phyloP scores from a whole-genome alignment of 2,888 invertebrate genomes.

The Smittia aterrima region DNA sequence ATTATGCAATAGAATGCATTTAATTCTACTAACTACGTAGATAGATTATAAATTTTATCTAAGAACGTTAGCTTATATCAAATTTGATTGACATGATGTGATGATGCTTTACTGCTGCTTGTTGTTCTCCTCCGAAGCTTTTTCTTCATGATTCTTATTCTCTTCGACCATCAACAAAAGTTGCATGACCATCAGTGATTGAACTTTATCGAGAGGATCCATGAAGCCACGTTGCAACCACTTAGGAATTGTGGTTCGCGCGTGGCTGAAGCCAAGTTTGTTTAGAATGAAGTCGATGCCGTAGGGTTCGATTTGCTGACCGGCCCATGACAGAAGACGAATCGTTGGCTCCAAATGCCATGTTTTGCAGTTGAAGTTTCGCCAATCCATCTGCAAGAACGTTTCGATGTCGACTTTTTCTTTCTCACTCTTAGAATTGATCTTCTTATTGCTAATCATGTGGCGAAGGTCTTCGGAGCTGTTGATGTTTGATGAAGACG shows the following conservation, averaged over 20 bases:
- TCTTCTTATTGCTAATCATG: slow-evolving; percentile 30
- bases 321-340: slow-evolving; percentile 80
- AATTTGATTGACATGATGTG: neutral
- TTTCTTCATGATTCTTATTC: slow-evolving; percentile 47
- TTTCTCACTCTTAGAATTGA: neutral
- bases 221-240: slow-evolving; percentile 98
- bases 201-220: slow-evolving; percentile 93
- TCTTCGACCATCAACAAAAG: slow-evolving; percentile 64
- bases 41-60: neutral
- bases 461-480: slow-evolving; percentile 33
- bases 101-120: neutral
- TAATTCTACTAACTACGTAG: neutral
- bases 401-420: slow-evolving; percentile 51
- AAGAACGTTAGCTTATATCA: neutral
- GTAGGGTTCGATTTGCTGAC: slow-evolving; percentile 96
- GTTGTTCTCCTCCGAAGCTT: neutral
- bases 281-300: slow-evolving; percentile 98
- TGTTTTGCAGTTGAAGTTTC: slow-evolving; percentile 87
- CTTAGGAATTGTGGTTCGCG: slow-evolving; percentile 97
- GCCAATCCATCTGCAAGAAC: slow-evolving; percentile 75
- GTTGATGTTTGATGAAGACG: slow-evolving; percentile 27
- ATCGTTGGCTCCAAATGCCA: slow-evolving; percentile 97
- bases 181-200: slow-evolving; percentile 73
- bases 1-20: slow-evolving; percentile 7
- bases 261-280: slow-evolving; percentile 95